A percentile compares a stretch with the other conserved stretches of the same genome.
These are phyloP conservation scores for Jacana jacana DNA, from an alignment of 2,113 vertebrate species.

Conservation along the genomic window DNA sequence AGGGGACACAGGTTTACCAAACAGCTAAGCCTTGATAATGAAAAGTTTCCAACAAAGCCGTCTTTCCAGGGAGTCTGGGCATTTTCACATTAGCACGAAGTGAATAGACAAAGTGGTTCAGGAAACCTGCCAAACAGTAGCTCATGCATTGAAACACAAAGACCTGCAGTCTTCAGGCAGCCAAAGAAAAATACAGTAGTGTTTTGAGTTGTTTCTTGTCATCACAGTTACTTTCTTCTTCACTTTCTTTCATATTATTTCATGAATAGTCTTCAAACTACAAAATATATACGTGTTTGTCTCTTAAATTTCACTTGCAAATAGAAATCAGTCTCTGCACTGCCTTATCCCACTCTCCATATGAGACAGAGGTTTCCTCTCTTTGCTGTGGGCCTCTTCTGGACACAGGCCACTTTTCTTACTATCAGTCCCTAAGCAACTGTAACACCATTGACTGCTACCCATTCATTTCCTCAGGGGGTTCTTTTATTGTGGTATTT, in stretches of 20 bases:
- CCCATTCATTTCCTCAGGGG: not conserved
- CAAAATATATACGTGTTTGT: not conserved
- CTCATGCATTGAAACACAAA: slow-evolving; percentile 54
- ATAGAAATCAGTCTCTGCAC: not conserved
- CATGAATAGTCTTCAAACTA: not conserved
- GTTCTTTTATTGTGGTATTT: slow-evolving; percentile 28
- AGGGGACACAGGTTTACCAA: slow-evolving; percentile 59
- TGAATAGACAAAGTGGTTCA: slow-evolving; percentile 49
- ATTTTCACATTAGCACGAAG: slow-evolving; percentile 48
- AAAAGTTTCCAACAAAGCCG: slow-evolving; percentile 59
- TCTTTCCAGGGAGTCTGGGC: slow-evolving; percentile 44
- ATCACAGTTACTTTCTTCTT: not conserved
- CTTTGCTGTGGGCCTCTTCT: not conserved
- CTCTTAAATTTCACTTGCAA: not conserved
- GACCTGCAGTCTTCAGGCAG: slow-evolving; percentile 11
- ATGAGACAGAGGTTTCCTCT: not conserved
- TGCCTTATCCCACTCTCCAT: not conserved
- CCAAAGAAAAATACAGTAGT: slow-evolving; percentile 4
- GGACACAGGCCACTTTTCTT: slow-evolving; percentile 2
- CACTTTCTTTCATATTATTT: not conserved
- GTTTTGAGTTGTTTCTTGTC: not conserved
- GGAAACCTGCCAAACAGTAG: slow-evolving; percentile 56
- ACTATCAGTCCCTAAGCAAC: slow-evolving; percentile 32
- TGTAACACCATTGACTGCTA: not conserved
- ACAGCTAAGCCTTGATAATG: slow-evolving; percentile 62